A percentile compares a stretch with the other conserved stretches of the same genome.
Evolutionary conservation across 2,888 invertebrate genomes (phyloP).

Genomic region (Steromphala cineraria): DNA sequence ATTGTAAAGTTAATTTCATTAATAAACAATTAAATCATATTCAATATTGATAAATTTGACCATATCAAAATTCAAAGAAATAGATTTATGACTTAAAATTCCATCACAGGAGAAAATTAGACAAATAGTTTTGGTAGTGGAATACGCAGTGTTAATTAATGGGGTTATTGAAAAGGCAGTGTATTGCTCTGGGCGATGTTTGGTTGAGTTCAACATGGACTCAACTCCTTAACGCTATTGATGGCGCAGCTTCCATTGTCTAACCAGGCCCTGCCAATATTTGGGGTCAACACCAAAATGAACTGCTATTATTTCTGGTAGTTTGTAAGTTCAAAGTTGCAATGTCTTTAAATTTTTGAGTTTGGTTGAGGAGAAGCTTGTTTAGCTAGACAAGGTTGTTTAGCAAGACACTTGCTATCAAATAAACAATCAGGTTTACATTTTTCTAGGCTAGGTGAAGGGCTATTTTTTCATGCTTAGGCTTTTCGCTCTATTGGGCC

Average conservation of each 20-base stretch:
- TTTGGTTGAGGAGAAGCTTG: not conserved
- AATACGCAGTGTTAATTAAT: not conserved
- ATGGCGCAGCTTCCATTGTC: not conserved
- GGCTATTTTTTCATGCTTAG: not conserved
- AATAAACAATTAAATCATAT: no score
- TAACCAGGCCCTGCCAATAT: not conserved
- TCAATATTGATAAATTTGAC: no score
- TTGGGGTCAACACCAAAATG: slow-evolving; percentile 15
- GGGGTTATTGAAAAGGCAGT: not conserved
- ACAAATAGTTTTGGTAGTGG: no score
- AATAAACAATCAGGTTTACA: not conserved
- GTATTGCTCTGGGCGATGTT: not conserved
- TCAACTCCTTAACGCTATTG: not conserved
- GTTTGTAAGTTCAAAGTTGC: slow-evolving; percentile 21
- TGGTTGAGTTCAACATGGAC: not conserved
- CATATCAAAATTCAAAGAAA: no score
- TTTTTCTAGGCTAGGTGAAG: not conserved
- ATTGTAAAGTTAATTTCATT: no score
- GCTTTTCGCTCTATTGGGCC: no score
- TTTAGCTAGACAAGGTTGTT: not conserved
- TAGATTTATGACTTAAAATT: no score
- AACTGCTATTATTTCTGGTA: slow-evolving; percentile 19
- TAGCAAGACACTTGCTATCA: not conserved
- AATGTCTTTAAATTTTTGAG: slow-evolving; percentile 17
- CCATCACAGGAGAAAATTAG: no score